Evolutionary conservation across 2,797 vertebrate species (phyloP), one percentile per base, ranked within the genome.

Genomic region (Hippopotamyrus pictus): DNA sequence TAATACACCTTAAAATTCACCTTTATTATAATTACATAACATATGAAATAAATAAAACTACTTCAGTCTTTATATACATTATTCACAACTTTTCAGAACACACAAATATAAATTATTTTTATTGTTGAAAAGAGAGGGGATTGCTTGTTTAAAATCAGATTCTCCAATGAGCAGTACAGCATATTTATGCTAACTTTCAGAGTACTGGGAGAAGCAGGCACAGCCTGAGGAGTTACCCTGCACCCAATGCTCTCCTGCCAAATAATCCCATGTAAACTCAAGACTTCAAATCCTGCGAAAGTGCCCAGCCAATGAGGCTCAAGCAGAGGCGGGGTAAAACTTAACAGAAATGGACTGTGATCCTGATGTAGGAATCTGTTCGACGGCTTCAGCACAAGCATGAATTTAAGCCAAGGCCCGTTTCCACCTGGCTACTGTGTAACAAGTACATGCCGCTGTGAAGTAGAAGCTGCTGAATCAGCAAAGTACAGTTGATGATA

Each of bases 291-390:
- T 53, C 83, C 46, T 79, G 73, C 73, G 19, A 73, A 14, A 12
- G 46, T 6, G 5, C 83, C 25, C 46, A 51, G 83, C 73, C 73
- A 79, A 41, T 14, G 50, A 2, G 22, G 50, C 25, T 86, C 48
- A 86, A 86, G 83, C 48, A 86, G 2, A 29, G 83, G 14, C n/a
- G 50, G 46, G 50, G 83, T 14, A 53, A 14, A 51, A 25, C 5
- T 59, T 25, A 84, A 37, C n/a, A 54, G 25, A 41, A 69, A 65
- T 22, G 79, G 54, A 89, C 8, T 7, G 51, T 22, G 59, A 84
- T 25, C 88, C 79, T 92, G 93, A 93, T 94, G 94, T 93, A 92
- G 92, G 79, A 91, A 93, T 92, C 93, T 94, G 93, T 92, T 79
- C 33, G 37, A 79, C 87, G 86, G 91, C 91, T 48, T 57, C 53